Evolutionary conservation across 2,113 vertebrate genomes (phyloP).

Genomic region (Cinclus mexicanus): DNA sequence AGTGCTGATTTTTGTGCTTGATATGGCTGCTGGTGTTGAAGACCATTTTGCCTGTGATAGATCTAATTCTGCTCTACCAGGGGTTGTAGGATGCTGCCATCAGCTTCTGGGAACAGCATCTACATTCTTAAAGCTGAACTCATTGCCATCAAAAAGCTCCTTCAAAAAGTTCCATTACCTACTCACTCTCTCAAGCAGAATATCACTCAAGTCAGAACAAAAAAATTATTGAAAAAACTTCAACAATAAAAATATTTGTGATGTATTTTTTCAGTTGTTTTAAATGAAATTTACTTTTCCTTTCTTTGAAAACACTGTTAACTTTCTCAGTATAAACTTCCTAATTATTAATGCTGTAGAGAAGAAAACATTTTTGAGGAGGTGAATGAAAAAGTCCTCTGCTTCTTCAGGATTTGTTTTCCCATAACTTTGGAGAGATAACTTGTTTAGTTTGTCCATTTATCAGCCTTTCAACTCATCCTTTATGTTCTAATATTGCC

Average conservation of each 20-base stretch:
- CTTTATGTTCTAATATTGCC: slow-evolving; percentile 3
- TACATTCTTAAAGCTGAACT: background rate
- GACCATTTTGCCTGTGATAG: background rate
- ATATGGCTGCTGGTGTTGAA: background rate
- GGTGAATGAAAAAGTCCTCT: background rate
- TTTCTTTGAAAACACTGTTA: background rate
- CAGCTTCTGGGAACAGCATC: background rate
- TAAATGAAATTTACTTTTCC: background rate
- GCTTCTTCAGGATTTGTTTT: background rate
- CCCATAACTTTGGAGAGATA: background rate
- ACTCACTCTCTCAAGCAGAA: background rate
- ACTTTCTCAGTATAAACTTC: background rate
- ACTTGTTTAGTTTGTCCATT: background rate
- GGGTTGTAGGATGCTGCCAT: background rate
- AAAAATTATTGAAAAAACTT: background rate
- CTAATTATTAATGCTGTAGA: background rate
- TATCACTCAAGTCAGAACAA: background rate
- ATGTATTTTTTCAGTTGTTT: background rate
- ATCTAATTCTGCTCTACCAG: background rate
- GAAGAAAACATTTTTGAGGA: background rate
- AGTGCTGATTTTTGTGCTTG: background rate
- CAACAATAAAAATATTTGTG: background rate
- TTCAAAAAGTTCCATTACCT: background rate
- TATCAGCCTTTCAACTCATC: background rate
- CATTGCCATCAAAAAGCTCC: background rate